Percentiles rank a stretch among this genome's conserved stretches.
Conservation (phyloP, 2,888 invertebrate species). For the Harpalus rubripes region DNA sequence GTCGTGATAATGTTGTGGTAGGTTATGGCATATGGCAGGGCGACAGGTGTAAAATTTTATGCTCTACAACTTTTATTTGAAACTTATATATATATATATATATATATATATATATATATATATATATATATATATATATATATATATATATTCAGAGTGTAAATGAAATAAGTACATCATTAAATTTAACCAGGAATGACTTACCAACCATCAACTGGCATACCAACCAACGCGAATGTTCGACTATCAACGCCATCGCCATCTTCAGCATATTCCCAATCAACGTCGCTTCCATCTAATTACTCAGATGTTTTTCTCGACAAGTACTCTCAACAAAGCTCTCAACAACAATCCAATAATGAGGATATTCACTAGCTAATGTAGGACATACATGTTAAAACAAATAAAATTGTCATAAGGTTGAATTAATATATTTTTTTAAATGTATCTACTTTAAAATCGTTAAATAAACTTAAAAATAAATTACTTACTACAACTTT, state of each 20-base stretch:
- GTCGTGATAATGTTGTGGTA: too few species aligned
- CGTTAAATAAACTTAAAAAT: neutral
- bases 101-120: too few species aligned
- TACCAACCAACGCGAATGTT: constrained; percentile 3
- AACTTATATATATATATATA: too few species aligned
- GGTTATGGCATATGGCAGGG: too few species aligned
- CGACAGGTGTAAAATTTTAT: too few species aligned
- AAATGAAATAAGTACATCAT: too few species aligned
- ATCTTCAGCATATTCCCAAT: neutral
- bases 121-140: too few species aligned
- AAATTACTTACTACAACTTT: neutral
- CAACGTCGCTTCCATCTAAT: neutral
- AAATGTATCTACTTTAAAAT: neutral
- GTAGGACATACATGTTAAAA: neutral
- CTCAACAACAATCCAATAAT: constrained; percentile 8
- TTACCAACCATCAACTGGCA: too few species aligned
- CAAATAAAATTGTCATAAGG: neutral
- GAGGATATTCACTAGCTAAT: neutral
- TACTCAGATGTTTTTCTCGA: too few species aligned
- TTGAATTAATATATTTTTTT: neutral
- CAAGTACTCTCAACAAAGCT: neutral
- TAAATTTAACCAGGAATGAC: too few species aligned
- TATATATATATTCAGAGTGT: too few species aligned
- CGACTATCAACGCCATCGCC: neutral
- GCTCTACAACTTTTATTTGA: too few species aligned